A percentile compares a stretch with the other conserved stretches of the same genome.
Evolutionary conservation across 2,113 vertebrate species (phyloP).

Genomic region (Hippotragus niger): DNA sequence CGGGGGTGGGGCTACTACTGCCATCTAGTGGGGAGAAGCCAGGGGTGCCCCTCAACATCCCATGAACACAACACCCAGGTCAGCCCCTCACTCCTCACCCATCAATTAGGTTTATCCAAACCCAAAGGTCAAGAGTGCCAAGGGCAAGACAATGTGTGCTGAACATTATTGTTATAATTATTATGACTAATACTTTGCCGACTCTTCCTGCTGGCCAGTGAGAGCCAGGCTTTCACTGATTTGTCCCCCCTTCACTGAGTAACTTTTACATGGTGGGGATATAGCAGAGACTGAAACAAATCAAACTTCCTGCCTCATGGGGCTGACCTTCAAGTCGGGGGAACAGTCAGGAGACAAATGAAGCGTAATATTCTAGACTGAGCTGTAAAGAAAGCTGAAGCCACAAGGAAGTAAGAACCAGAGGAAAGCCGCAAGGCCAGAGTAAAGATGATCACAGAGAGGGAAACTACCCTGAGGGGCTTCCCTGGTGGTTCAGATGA

Average conservation of each 20-base stretch:
- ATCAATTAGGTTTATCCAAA: not conserved
- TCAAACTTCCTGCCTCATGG: not conserved
- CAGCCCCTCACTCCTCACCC: too few relatives aligned
- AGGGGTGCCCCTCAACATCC: not conserved
- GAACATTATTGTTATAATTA: not conserved
- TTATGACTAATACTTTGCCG: fast-evolving
- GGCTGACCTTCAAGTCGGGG: too few relatives aligned
- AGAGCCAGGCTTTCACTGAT: not conserved
- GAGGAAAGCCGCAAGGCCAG: not conserved
- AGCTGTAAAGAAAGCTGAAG: not conserved
- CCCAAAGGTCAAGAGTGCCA: not conserved
- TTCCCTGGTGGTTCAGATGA: not conserved
- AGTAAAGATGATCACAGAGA: not conserved
- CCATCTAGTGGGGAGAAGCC: not conserved
- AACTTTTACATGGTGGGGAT: not conserved
- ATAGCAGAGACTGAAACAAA: not conserved
- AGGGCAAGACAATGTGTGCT: not conserved
- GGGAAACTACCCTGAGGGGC: not conserved
- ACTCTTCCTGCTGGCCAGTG: not conserved
- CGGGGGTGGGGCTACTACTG: not conserved
- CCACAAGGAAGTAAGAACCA: not conserved
- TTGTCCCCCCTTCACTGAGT: not conserved
- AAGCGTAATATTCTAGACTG: not conserved
- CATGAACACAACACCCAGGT: too few relatives aligned
- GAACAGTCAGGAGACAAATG: not conserved